Base-by-base conservation (phyloP, 2,888 invertebrate species). In the Rhynchonema sp. region DNA sequence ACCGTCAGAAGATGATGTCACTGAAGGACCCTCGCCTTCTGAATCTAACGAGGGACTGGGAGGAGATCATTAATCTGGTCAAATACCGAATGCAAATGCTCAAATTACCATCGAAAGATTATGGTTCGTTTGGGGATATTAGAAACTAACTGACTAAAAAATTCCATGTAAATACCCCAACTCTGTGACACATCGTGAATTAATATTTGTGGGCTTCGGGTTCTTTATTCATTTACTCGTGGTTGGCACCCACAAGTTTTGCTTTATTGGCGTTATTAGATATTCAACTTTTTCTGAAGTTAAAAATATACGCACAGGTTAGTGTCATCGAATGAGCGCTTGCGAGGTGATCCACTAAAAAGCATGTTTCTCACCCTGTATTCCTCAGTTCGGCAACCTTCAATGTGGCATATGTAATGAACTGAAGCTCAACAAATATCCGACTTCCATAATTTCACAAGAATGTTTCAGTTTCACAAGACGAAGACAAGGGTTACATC, bases 21-120 rank as follows among this genome's bases (percentile, higher is more conserved):
- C n/a, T n/a, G n/a, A n/a, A n/a, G n/a, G n/a, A n/a, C n/a, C n/a
- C n/a, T n/a, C n/a, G n/a, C n/a, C n/a, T n/a, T n/a, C 6, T n/a
- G 49, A 49, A 64, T 57, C 63, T 69, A 59, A 67, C 65, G 46
- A 90, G 90, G 63, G 92, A 94, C 74, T 79, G 91, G 63, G 90
- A 91, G 1, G 94, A 94, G 78, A 91, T 94, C 65, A 87, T 88
- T 1, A 92, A 92, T 75, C 78, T 94, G 67, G 92, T 94, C 20
- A 82, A 88, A 63, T 89, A 89, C 59, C 81, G 91, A 57, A 91
- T 94, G 90, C 87, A 88, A 70, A 89, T 87, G 58, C 77, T 92
- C 23, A 89, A 89, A 68, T 80, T 92, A 58, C 89, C 91, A 3
- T 82, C 85, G 1, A 83, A 85, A 61, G 91, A 91, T 74, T 92